Evolutionary conservation across 2,888 invertebrate genomes (phyloP).

Genomic region (Sipha maydis): DNA sequence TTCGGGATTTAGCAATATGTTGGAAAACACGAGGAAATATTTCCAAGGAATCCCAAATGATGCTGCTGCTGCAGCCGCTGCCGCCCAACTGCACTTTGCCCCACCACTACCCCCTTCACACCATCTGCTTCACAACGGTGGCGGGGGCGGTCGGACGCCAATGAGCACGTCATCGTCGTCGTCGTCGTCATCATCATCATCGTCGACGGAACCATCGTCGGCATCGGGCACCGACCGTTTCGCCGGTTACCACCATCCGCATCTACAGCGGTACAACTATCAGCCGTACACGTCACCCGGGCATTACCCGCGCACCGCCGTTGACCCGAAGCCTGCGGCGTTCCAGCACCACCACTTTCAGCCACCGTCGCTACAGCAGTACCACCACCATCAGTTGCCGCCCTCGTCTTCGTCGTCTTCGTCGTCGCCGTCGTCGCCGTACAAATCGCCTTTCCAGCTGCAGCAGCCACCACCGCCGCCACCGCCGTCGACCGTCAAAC

Average conservation of each 20-base stretch:
- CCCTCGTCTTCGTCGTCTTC: slow-evolving; percentile 58
- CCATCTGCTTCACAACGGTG: slow-evolving; percentile 65
- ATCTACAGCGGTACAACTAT: slow-evolving; percentile 48
- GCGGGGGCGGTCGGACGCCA: slow-evolving; percentile 66
- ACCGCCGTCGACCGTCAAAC: not conserved
- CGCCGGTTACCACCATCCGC: slow-evolving; percentile 60
- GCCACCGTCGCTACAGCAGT: slow-evolving; percentile 64
- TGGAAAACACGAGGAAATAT: slow-evolving; percentile 85
- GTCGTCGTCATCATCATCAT: slow-evolving; percentile 37
- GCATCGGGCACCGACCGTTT: slow-evolving; percentile 63
- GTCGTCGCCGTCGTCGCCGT: slow-evolving; percentile 64
- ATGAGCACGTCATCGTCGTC: slow-evolving; percentile 50
- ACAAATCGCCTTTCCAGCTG: slow-evolving; percentile 66
- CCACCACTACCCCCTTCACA: slow-evolving; percentile 37
- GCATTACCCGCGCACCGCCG: slow-evolving; percentile 55
- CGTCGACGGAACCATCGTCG: slow-evolving; percentile 34
- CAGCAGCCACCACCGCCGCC: slow-evolving; percentile 63
- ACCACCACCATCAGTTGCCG: slow-evolving; percentile 66
- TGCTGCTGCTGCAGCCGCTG: slow-evolving; percentile 27
- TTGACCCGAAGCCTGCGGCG: slow-evolving; percentile 63
- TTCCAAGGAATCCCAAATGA: slow-evolving; percentile 79
- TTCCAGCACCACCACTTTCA: slow-evolving; percentile 62
- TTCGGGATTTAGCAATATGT: slow-evolving; percentile 81
- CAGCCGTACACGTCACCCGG: slow-evolving; percentile 57
- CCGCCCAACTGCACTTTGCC: slow-evolving; percentile 13